Evolutionary conservation across 2,888 invertebrate species (phyloP), one percentile per base, ranked within the genome.

Genomic region (Hesperia comma): DNA sequence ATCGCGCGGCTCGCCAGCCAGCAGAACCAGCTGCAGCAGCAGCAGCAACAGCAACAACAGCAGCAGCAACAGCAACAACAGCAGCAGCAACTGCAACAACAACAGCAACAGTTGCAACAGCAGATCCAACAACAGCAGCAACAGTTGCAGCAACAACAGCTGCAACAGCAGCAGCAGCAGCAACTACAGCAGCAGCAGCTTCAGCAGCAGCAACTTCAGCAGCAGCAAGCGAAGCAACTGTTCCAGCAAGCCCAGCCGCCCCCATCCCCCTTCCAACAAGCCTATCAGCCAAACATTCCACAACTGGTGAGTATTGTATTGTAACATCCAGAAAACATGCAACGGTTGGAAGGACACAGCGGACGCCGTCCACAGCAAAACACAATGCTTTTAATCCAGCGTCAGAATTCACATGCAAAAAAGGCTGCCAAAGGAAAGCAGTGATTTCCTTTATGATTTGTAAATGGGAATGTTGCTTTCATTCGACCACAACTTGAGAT

Each of bases 1-100:
- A 98, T 99, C 83, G 97, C 98, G 89, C 95, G 97, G 77, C 94
- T 99, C 75, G 96, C 97, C 69, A 95, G 95, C 72, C 97, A 98
- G 72, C 91, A 91, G 76, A 86, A 78, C 57, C 92, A 92, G 73
- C 73, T 91, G 60, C 90, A 90, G 68, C 90, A 90, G 67, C 90
- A 88, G 53, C 87, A 87, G 75, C 94, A 94, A 72, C 94, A 92
- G 19, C 93, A 93, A 62, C 93, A 93, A 19, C 93, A 93, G 61
- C 90, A 92, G 68, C 90, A 92, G 69, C 86, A 90, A 73, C 80
- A 92, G 60, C 79, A 79, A 14, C 76, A 76, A 32, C 89, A 92
- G 67, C 90, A 90, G 71, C 90, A 80, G 66, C 77, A 80, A 33
- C 81, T 84, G 73, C 86, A 77, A 71, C 86, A 79, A 69, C 88